Evolutionary conservation across 2,888 invertebrate species (phyloP).

Genomic region (Oligia strigilis): DNA sequence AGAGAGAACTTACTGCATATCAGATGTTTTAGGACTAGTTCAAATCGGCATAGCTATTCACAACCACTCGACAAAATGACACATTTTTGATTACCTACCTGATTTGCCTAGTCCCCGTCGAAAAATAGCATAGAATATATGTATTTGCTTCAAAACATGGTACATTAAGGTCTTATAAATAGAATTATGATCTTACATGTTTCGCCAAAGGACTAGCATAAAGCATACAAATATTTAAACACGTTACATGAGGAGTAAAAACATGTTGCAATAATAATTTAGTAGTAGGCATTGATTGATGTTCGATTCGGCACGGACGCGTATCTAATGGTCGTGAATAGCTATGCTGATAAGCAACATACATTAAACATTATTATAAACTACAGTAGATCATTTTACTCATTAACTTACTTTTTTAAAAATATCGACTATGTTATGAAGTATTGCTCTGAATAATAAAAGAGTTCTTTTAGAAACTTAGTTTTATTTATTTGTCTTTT

Average conservation of each 20-base stretch:
- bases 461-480: constrained; percentile 10
- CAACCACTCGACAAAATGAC: background rate
- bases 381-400: background rate
- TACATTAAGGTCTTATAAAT: too few species aligned
- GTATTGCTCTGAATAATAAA: constrained; percentile 31
- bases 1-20: background rate
- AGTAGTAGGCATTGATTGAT: too few species aligned
- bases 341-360: constrained; percentile 2
- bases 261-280: too few species aligned
- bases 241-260: too few species aligned
- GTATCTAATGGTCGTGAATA: background rate
- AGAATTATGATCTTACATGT: too few species aligned
- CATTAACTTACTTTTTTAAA: background rate
- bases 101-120: background rate
- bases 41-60: background rate
- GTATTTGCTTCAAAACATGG: too few species aligned
- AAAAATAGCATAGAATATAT: background rate
- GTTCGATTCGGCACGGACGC: background rate
- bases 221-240: too few species aligned
- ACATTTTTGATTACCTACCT: background rate
- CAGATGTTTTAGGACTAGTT: background rate
- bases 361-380: constrained; percentile 8
- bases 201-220: too few species aligned
- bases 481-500: too few species aligned
- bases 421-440: constrained; percentile 11